Conservation (phyloP, 2,797 vertebrate species). For the Poecilia velifera region DNA sequence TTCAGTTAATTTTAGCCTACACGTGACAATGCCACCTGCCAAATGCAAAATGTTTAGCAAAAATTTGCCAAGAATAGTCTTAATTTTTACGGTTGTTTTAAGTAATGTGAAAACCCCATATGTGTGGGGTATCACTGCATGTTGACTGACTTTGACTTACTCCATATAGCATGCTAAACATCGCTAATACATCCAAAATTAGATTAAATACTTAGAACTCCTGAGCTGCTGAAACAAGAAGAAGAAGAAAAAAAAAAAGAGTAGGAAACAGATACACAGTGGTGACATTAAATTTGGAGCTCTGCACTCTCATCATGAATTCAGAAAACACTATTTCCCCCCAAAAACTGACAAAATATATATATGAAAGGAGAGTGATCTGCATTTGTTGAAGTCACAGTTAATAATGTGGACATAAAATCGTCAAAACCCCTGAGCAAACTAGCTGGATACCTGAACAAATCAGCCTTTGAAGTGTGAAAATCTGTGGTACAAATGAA, state of each 20-base stretch:
- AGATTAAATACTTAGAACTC: too few species aligned
- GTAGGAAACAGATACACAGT: neutral
- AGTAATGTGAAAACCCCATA: too few species aligned
- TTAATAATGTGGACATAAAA: conserved; percentile 28
- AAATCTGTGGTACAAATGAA: conserved; percentile 61
- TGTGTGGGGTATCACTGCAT: too few species aligned
- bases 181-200: too few species aligned
- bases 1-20: too few species aligned
- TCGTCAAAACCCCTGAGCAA: conserved; percentile 20
- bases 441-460: conserved; percentile 43
- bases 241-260: neutral
- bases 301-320: neutral
- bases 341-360: neutral
- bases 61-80: too few species aligned
- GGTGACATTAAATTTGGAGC: neutral
- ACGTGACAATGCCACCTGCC: too few species aligned
- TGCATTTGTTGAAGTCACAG: conserved; percentile 8
- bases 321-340: neutral
- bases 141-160: too few species aligned
- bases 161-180: too few species aligned
- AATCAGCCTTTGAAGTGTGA: conserved; percentile 59
- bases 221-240: too few species aligned
- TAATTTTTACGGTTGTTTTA: too few species aligned
- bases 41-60: too few species aligned
- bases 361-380: neutral